Evolutionary conservation across 2,797 vertebrate species (phyloP).

Genomic region (Microctenopoma stevenorrisi): DNA sequence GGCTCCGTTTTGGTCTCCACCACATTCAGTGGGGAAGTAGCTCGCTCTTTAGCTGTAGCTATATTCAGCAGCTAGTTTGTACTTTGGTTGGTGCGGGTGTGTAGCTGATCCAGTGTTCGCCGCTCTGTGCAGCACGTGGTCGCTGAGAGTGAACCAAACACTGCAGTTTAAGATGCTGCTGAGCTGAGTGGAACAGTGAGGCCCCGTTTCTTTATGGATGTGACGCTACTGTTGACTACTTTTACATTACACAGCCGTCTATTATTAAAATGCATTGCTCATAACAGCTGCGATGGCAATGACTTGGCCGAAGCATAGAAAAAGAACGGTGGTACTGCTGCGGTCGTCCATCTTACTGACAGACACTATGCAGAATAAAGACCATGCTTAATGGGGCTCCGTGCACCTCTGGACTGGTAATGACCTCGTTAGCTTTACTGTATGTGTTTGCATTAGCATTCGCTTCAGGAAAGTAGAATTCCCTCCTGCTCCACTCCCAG

Average conservation of each 20-base stretch:
- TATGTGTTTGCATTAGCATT: conserved; percentile 60
- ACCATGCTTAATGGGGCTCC: conserved; percentile 44
- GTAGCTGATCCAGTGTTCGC: not conserved
- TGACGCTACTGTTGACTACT: not conserved
- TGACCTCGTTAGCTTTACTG: conserved; percentile 62
- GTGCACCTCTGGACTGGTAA: conserved; percentile 60
- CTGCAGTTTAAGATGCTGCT: not conserved
- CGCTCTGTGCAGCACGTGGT: not conserved
- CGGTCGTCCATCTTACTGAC: conserved; percentile 39
- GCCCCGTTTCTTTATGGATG: not conserved
- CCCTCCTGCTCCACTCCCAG: conserved; percentile 29
- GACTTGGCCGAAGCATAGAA: not conserved
- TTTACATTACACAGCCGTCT: not conserved
- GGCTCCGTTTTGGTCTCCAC: not conserved
- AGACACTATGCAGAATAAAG: conserved; percentile 29
- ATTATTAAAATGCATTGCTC: not conserved
- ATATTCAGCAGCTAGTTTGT: not conserved
- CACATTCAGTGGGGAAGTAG: too few relatives aligned
- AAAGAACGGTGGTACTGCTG: not conserved
- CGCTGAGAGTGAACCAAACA: not conserved
- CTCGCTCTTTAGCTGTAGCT: not conserved
- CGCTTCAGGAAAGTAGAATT: conserved; percentile 40
- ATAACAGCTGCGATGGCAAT: not conserved
- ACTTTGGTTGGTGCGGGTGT: not conserved
- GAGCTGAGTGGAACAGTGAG: not conserved